A percentile compares a stretch with the other conserved stretches of the same genome.
Conservation (phyloP, 2,797 vertebrate species). For the Tapera naevia region DNA sequence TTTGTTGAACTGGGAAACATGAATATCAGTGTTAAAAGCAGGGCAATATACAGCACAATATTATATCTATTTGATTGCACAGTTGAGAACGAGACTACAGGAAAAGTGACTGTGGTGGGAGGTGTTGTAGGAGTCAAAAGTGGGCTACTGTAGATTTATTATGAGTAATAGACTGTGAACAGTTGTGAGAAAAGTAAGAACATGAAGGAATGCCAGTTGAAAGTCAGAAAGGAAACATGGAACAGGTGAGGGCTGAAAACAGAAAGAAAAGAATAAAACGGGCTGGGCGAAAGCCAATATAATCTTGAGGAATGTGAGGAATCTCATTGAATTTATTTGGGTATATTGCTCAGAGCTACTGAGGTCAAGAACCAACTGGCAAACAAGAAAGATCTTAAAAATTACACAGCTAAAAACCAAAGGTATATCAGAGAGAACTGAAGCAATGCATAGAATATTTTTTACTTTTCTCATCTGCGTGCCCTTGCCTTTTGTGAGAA, state of each 20-base stretch:
- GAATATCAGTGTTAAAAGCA: background rate
- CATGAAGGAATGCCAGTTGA: background rate
- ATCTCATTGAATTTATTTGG: background rate
- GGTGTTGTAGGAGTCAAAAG: background rate
- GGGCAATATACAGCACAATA: background rate
- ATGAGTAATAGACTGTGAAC: background rate
- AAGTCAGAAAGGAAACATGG: background rate
- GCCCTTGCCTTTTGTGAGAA: background rate
- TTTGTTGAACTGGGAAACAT: background rate
- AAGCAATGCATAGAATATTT: background rate
- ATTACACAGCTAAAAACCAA: background rate
- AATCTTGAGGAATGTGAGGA: background rate
- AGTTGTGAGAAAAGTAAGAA: background rate
- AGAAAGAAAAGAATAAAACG: background rate
- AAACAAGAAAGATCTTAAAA: background rate
- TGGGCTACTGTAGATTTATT: background rate
- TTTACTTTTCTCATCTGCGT: background rate
- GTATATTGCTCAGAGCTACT: background rate
- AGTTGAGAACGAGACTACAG: background rate
- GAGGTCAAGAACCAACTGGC: background rate
- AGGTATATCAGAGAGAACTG: background rate
- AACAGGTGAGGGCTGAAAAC: background rate
- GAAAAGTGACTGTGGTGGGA: background rate
- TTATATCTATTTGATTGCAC: background rate
- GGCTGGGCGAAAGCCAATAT: background rate